Conservation (phyloP, 2,888 invertebrate genomes). For the Eupithecia abbreviata region DNA sequence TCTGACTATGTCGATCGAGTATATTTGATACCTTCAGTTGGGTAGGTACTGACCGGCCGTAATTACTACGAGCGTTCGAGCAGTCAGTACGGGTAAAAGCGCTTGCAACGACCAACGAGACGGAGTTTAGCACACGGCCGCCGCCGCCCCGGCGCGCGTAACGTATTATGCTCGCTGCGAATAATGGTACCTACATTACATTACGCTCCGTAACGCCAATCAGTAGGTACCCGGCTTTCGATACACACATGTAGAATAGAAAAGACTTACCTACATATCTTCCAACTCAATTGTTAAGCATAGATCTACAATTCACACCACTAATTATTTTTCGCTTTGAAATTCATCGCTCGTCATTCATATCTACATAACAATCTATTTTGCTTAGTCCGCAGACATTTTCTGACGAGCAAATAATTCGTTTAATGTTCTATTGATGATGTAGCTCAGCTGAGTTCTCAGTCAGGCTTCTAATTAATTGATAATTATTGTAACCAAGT, state of each 20-base stretch:
- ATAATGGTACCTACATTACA: too few relatives aligned
- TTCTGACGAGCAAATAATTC: constrained; percentile 34
- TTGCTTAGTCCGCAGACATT: constrained; percentile 25
- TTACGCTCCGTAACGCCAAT: too few relatives aligned
- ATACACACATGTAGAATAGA: too few relatives aligned
- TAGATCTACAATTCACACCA: background rate
- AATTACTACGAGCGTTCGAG: too few relatives aligned
- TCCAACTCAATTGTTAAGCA: background rate
- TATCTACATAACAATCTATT: background rate
- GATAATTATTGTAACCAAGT: background rate
- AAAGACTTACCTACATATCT: background rate
- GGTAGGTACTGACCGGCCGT: too few relatives aligned
- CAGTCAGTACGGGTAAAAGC: too few relatives aligned
- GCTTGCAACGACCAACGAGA: too few relatives aligned
- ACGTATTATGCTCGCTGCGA: too few relatives aligned
- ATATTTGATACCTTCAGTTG: background rate
- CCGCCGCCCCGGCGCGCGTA: too few relatives aligned
- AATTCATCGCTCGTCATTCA: constrained; percentile 32
- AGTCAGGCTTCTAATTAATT: background rate
- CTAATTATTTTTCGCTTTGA: constrained; percentile 26
- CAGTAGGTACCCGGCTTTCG: background rate
- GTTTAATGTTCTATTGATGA: constrained; percentile 12
- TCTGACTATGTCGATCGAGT: background rate
- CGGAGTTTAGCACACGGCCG: too few relatives aligned
- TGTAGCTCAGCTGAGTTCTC: background rate